Evolutionary conservation across 2,797 vertebrate genomes (phyloP).

Genomic region (Pantherophis vulpinus): DNA sequence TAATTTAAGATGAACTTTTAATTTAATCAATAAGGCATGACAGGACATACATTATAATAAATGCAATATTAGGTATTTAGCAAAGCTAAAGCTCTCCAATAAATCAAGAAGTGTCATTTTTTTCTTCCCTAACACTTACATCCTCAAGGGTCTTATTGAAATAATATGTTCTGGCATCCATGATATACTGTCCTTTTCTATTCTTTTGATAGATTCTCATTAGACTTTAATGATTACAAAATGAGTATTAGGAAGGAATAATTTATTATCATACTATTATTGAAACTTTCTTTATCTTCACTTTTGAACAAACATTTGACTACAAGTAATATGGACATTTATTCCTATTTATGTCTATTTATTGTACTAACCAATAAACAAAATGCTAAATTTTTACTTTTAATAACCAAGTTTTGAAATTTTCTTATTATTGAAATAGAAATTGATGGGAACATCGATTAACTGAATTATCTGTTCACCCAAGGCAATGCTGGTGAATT

Average conservation of each 20-base stretch:
- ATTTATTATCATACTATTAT: slow-evolving; percentile 24
- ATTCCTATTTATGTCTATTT: slow-evolving; percentile 32
- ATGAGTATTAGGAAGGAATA: slow-evolving; percentile 24
- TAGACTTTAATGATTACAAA: slow-evolving; percentile 20
- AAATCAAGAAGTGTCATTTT: slow-evolving; percentile 44
- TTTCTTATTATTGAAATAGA: neutral
- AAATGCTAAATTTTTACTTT: neutral
- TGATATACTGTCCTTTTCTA: neutral
- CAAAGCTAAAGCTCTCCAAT: slow-evolving; percentile 31
- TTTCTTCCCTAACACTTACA: slow-evolving; percentile 1
- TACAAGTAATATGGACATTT: slow-evolving; percentile 28
- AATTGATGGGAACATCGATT: neutral
- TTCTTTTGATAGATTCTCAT: slow-evolving; percentile 30
- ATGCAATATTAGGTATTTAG: slow-evolving; percentile 22
- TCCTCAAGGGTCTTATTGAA: slow-evolving; percentile 16
- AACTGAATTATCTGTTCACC: neutral
- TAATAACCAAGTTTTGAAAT: neutral
- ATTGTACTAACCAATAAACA: slow-evolving; percentile 17
- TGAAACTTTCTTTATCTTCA: slow-evolving; percentile 26
- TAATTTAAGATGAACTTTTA: slow-evolving; percentile 28
- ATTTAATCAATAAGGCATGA: slow-evolving; percentile 38
- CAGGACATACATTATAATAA: slow-evolving; percentile 17
- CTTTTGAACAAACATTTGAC: slow-evolving; percentile 8
- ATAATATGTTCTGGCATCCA: slow-evolving; percentile 24
- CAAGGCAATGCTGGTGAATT: neutral